phyloP scores from a whole-genome alignment of 2,797 vertebrate genomes.

The Sebastes alutus region DNA sequence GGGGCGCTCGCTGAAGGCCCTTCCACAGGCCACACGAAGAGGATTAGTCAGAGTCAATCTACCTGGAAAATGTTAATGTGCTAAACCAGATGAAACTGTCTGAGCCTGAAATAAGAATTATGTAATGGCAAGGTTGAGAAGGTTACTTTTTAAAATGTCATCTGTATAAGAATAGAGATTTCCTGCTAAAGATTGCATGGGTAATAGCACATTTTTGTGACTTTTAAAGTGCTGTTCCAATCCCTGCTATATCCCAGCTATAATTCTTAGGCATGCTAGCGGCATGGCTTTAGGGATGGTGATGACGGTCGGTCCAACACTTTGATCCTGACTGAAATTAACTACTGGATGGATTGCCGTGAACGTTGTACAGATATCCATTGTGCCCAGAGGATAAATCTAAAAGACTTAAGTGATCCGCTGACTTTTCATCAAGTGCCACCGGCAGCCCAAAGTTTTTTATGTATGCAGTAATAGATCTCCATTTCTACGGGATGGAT shows the following conservation, averaged over 20 bases:
- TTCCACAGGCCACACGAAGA: slow-evolving; percentile 59
- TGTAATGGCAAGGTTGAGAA: slow-evolving; percentile 32
- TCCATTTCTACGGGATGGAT: background rate
- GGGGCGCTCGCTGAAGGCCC: slow-evolving; percentile 25
- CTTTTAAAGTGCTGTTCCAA: slow-evolving; percentile 27
- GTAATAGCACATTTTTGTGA: slow-evolving; percentile 21
- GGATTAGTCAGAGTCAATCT: slow-evolving; percentile 67
- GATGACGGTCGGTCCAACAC: background rate
- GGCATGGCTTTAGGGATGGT: background rate
- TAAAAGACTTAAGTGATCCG: background rate
- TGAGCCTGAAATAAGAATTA: slow-evolving; percentile 52
- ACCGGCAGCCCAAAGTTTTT: background rate
- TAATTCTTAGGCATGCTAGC: background rate
- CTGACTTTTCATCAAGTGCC: background rate
- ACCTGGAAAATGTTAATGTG: slow-evolving; percentile 64
- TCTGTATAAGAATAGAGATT: slow-evolving; percentile 43
- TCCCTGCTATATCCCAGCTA: background rate
- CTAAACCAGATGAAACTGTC: slow-evolving; percentile 54
- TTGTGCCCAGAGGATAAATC: background rate
- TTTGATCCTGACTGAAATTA: background rate
- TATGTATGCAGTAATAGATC: background rate
- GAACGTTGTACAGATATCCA: background rate
- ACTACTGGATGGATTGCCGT: background rate
- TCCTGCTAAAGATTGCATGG: slow-evolving; percentile 20
- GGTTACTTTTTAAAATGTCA: slow-evolving; percentile 61